A percentile compares a stretch with the other conserved stretches of the same genome.
Conservation (phyloP, 1,140 invertebrate species). For the Zelostemma sp. region DNA sequence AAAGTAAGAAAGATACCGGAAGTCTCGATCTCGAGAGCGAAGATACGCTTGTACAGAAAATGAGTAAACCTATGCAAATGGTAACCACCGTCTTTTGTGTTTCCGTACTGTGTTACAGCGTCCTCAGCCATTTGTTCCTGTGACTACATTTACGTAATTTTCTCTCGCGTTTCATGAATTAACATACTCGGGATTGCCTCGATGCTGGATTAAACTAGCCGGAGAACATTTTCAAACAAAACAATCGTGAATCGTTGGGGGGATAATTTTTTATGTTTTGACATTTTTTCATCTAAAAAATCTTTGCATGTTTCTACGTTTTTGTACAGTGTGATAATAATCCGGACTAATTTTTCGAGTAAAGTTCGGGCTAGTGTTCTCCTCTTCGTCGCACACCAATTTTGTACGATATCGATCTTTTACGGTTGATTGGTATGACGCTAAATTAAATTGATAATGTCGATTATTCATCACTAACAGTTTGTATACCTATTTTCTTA, state of each 20-base stretch:
- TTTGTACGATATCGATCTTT: no score
- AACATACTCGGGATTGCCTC: slow-evolving; percentile 22
- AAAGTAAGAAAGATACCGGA: slow-evolving; percentile 52
- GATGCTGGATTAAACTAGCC: slow-evolving; percentile 27
- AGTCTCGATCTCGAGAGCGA: slow-evolving; percentile 47
- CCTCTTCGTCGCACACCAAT: neutral
- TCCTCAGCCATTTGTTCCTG: slow-evolving; percentile 67
- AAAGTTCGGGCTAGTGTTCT: neutral
- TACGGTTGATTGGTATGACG: no score
- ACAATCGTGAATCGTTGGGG: no score
- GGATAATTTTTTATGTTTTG: no score
- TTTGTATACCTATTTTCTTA: no score
- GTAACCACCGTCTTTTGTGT: slow-evolving; percentile 70
- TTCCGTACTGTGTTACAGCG: slow-evolving; percentile 69
- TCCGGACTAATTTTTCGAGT: no score
- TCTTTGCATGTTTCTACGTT: no score
- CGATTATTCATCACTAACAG: no score
- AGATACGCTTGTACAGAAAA: slow-evolving; percentile 52
- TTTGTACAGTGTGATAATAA: no score
- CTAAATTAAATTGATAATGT: no score
- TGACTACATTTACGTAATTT: slow-evolving; percentile 50
- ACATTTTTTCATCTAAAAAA: no score
- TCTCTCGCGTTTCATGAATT: slow-evolving; percentile 23
- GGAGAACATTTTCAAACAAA: no score
- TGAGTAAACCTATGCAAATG: slow-evolving; percentile 67